These are phyloP conservation scores for Tipula helvola DNA, from an alignment of 2,888 invertebrate species.

Conservation along the genomic window DNA sequence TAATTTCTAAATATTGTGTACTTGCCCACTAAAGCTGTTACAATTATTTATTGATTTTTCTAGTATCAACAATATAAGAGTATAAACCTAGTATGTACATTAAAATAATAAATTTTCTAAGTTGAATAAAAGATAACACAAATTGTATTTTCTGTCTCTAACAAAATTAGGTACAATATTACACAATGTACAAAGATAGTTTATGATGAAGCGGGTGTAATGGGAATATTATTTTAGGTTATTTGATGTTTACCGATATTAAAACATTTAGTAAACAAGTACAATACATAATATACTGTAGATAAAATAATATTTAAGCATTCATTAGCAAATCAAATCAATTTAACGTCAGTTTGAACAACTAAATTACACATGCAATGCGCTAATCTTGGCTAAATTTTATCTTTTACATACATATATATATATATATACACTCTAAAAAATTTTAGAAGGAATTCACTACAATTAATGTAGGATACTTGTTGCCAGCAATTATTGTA, in stretches of 20 bases:
- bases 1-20: no score
- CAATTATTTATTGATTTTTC: neutral
- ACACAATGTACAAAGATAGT: neutral
- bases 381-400: neutral
- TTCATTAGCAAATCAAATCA: neutral
- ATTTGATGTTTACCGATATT: neutral
- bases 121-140: neutral
- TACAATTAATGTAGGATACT: no score
- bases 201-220: no score
- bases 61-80: neutral
- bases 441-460: no score
- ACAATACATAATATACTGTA: neutral
- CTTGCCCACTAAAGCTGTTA: neutral
- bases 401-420: no score
- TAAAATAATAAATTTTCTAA: neutral
- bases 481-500: no score
- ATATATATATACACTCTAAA: no score
- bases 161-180: neutral
- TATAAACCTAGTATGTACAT: neutral
- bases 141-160: neutral
- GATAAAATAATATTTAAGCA: neutral
- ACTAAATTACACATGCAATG: neutral
- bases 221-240: neutral
- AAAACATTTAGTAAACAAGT: neutral
- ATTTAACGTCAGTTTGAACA: neutral